phyloP scores from a whole-genome alignment of 2,888 invertebrate species.

The Dimorphilus gyrociliatus region DNA sequence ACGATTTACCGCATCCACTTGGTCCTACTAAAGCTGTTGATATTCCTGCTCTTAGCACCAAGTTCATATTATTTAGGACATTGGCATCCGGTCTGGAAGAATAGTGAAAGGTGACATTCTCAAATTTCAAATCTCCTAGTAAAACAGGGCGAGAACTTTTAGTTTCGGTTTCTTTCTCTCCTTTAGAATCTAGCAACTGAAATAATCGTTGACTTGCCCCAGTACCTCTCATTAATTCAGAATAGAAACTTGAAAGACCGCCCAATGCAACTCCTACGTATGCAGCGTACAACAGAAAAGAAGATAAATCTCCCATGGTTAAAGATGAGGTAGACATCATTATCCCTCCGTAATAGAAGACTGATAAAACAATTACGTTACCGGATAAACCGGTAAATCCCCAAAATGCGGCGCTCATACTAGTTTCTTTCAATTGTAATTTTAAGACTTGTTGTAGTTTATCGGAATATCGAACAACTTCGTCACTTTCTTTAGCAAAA shows the following conservation, averaged over 20 bases:
- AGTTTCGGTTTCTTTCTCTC: too few species aligned
- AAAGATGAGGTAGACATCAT: conserved; percentile 60
- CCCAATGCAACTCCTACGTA: conserved; percentile 78
- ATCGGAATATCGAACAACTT: conserved; percentile 50
- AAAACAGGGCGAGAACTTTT: too few species aligned
- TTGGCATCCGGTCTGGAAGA: too few species aligned
- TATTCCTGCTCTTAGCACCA: too few species aligned
- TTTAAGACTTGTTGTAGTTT: conserved; percentile 55
- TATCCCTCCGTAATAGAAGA: conserved; percentile 75
- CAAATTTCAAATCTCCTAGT: too few species aligned
- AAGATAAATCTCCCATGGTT: conserved; percentile 67
- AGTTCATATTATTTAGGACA: too few species aligned
- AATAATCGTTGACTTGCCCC: conserved; percentile 78
- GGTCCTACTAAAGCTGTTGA: too few species aligned
- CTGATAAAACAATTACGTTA: conserved; percentile 70
- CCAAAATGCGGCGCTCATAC: conserved; percentile 73
- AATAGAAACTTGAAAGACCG: conserved; percentile 73
- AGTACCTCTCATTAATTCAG: conserved; percentile 77
- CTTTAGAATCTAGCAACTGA: conserved; percentile 74
- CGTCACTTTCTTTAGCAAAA: conserved; percentile 68
- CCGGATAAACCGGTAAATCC: conserved; percentile 61
- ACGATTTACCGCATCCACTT: too few species aligned
- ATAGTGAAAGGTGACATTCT: too few species aligned
- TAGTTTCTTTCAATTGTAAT: conserved; percentile 68
- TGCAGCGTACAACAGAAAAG: conserved; percentile 82